Conservation (phyloP, 2,888 invertebrate species). For the Melipona bicolor region DNA sequence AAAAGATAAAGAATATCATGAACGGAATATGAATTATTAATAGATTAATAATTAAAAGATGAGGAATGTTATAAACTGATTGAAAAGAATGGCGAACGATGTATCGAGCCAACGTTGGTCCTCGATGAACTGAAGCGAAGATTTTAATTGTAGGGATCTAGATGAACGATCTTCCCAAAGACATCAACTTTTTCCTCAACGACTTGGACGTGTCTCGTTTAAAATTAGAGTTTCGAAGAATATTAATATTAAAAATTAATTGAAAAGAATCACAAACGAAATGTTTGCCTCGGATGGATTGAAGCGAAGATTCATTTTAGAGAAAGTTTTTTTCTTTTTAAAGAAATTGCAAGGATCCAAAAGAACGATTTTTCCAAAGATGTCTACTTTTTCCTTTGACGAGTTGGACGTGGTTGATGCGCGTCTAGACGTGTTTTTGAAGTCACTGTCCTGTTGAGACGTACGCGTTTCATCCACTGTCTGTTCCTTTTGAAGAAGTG, state of each 20-base stretch:
- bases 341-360: neutral
- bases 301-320: neutral
- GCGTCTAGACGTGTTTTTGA: neutral
- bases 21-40: too few relatives aligned
- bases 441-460: neutral
- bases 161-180: too few relatives aligned
- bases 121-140: too few relatives aligned
- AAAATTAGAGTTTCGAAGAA: too few relatives aligned
- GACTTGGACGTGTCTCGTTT: too few relatives aligned
- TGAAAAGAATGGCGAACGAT: neutral
- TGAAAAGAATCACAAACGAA: neutral
- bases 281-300: neutral
- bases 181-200: too few relatives aligned
- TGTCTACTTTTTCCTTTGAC: neutral
- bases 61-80: too few relatives aligned
- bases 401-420: neutral
- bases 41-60: too few relatives aligned
- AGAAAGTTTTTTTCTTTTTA: neutral
- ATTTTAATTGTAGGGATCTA: too few relatives aligned
- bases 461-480: neutral
- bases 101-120: too few relatives aligned
- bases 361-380: constrained; percentile 1
- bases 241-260: too few relatives aligned
- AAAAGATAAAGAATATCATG: too few relatives aligned
- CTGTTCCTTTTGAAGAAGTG: neutral